Conservation (phyloP, 2,797 vertebrate genomes). For the Chaetophractus vellerosus region DNA sequence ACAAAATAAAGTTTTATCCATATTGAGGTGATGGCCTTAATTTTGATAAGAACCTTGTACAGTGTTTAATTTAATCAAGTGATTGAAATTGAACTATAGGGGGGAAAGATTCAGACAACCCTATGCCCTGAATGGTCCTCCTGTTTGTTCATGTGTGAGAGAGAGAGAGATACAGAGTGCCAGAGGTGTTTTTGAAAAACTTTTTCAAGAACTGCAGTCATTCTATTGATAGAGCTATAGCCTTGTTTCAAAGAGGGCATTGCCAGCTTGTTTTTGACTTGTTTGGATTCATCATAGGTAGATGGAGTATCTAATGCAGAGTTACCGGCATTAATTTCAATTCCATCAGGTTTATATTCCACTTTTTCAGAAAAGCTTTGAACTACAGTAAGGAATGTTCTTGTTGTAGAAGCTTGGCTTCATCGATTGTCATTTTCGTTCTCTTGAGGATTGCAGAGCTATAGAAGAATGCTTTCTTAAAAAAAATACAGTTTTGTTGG, state of each 20-base stretch:
- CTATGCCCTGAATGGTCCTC: neutral
- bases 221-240: neutral
- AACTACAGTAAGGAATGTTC: conserved; percentile 20
- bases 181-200: neutral
- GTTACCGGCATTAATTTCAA: neutral
- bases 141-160: neutral
- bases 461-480: conserved; percentile 33
- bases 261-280: neutral
- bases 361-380: conserved; percentile 45
- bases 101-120: neutral
- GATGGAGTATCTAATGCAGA: neutral
- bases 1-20: neutral
- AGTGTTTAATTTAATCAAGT: neutral
- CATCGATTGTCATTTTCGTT: conserved; percentile 32
- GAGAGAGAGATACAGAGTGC: too few relatives aligned
- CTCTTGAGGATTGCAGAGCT: conserved; percentile 7
- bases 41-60: neutral
- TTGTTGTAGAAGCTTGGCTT: neutral
- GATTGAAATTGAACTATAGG: neutral
- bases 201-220: too few relatives aligned
- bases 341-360: neutral
- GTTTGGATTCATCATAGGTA: neutral
- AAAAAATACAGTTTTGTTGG: conserved; percentile 49
- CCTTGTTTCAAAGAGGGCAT: neutral
- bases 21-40: neutral